Evolutionary conservation across 2,113 vertebrate species (phyloP).

Genomic region (Nesogale talazaci): DNA sequence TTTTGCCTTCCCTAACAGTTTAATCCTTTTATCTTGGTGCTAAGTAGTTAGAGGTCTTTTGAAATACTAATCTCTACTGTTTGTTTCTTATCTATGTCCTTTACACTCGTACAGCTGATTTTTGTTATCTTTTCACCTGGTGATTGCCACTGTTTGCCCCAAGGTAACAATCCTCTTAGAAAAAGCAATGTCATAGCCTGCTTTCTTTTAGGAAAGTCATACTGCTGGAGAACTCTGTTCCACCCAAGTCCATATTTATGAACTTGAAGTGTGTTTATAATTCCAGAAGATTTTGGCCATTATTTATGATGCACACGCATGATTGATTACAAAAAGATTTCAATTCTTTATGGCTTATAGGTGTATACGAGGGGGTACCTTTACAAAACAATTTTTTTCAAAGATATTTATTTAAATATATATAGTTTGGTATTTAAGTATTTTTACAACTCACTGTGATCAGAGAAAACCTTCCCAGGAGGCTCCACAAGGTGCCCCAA

Average conservation of each 20-base stretch:
- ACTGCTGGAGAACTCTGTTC: background rate
- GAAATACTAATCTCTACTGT: slow-evolving; percentile 26
- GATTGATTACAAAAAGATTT: slow-evolving; percentile 23
- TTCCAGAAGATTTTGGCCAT: slow-evolving; percentile 19
- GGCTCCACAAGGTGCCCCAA: too few relatives aligned
- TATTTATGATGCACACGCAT: background rate
- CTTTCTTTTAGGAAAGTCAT: slow-evolving; percentile 36
- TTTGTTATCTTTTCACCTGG: slow-evolving; percentile 47
- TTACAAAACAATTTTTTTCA: too few relatives aligned
- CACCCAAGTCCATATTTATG: background rate
- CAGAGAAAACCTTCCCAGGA: too few relatives aligned
- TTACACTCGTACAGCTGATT: background rate
- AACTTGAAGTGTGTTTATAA: slow-evolving; percentile 39
- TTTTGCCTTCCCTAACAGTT: slow-evolving; percentile 13
- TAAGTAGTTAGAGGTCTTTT: slow-evolving; percentile 37
- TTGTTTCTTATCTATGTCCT: background rate
- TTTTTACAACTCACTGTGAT: too few relatives aligned
- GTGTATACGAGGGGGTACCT: background rate
- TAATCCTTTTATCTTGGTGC: slow-evolving; percentile 53
- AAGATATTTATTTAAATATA: too few relatives aligned
- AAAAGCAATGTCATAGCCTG: slow-evolving; percentile 1
- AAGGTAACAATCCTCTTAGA: background rate
- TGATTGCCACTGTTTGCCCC: slow-evolving; percentile 27
- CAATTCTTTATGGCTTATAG: slow-evolving; percentile 6
- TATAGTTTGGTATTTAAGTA: too few relatives aligned